Percentiles rank a stretch among this genome's conserved stretches.
Conservation (phyloP, 2,888 invertebrate species). For the Ormyrus labotus region DNA sequence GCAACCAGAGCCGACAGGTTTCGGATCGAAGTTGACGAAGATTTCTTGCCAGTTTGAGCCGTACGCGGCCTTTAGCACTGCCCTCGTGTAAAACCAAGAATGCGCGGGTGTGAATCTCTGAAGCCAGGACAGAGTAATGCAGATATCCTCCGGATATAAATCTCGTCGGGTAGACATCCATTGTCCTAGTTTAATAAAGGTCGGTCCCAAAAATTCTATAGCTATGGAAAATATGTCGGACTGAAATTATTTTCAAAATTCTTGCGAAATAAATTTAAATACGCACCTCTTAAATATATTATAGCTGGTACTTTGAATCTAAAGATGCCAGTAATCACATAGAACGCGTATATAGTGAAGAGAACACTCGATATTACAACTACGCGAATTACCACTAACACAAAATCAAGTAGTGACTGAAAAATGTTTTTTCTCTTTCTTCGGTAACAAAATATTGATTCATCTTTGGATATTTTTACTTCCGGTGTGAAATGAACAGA, state of each 20-base stretch:
- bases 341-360: conserved; percentile 58
- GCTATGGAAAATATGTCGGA: conserved; percentile 56
- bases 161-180: conserved; percentile 77
- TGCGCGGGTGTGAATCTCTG: conserved; percentile 71
- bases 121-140: conserved; percentile 71
- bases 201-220: conserved; percentile 75
- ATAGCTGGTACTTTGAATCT: conserved; percentile 56
- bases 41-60: conserved; percentile 72
- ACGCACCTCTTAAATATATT: conserved; percentile 62
- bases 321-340: conserved; percentile 61
- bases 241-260: not conserved
- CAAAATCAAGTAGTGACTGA: conserved; percentile 22
- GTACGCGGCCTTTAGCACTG: conserved; percentile 68
- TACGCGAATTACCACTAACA: conserved; percentile 59
- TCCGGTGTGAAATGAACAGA: not conserved
- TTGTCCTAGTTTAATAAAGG: conserved; percentile 77
- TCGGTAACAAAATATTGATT: not conserved
- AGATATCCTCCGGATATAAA: conserved; percentile 75
- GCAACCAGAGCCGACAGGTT: conserved; percentile 77
- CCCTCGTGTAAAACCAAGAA: conserved; percentile 73
- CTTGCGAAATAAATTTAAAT: not conserved
- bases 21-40: conserved; percentile 71
- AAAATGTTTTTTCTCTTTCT: conserved; percentile 27
- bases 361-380: conserved; percentile 60
- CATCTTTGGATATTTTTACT: conserved; percentile 2